Evolutionary conservation across 1,140 invertebrate genomes (phyloP).

Genomic region (Mactra quadrangularis): DNA sequence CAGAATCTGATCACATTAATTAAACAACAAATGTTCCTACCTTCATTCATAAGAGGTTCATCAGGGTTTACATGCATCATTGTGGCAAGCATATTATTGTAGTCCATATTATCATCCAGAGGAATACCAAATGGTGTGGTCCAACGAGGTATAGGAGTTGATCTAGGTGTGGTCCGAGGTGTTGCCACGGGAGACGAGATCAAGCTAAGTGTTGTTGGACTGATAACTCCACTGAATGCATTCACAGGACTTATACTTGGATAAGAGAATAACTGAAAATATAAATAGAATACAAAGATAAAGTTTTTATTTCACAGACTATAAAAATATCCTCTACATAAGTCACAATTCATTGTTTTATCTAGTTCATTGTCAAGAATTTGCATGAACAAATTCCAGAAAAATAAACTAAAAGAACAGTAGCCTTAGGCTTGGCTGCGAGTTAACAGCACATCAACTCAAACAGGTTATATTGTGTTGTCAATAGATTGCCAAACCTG

Average conservation of each 20-base stretch:
- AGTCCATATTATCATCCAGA: constrained; percentile 93
- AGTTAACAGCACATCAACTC: too few species aligned
- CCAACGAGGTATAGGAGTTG: constrained; percentile 90
- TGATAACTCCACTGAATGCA: constrained; percentile 91
- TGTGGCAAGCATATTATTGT: constrained; percentile 91
- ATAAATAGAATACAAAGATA: too few species aligned
- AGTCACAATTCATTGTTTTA: too few species aligned
- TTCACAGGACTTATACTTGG: constrained; percentile 89
- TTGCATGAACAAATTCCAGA: too few species aligned
- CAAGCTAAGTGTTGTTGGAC: constrained; percentile 94
- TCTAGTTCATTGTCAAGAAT: too few species aligned
- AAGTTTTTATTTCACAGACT: too few species aligned
- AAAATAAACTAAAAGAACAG: too few species aligned
- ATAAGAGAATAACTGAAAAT: constrained; percentile 94
- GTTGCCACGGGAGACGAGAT: constrained; percentile 92
- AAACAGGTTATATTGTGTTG: too few species aligned
- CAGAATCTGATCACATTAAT: too few species aligned
- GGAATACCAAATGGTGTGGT: constrained; percentile 91
- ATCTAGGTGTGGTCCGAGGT: constrained; percentile 88
- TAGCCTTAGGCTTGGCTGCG: too few species aligned
- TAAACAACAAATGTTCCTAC: constrained; percentile 50
- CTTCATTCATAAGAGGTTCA: constrained; percentile 76
- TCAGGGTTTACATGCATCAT: constrained; percentile 86
- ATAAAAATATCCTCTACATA: too few species aligned
- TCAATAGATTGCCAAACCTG: too few species aligned